A percentile compares a stretch with the other conserved stretches of the same genome.
Conservation (phyloP, 2,113 vertebrate genomes). For the Dendropsophus ebraccatus region DNA sequence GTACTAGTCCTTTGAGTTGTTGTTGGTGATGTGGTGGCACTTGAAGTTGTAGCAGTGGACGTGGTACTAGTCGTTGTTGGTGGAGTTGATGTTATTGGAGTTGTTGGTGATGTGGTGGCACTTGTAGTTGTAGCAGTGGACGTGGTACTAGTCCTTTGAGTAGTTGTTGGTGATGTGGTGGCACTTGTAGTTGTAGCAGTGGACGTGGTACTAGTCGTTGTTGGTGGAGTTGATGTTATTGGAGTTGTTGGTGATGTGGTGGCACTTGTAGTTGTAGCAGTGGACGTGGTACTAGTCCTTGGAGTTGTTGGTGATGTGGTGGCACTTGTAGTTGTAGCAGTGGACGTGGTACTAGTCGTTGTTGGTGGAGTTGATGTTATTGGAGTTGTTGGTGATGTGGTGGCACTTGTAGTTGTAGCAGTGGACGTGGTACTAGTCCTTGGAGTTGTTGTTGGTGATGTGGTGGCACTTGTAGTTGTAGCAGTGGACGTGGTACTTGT, state of each 20-base stretch:
- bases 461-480: neutral
- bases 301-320: neutral
- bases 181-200: neutral
- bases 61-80: neutral
- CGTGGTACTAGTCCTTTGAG: no score
- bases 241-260: neutral
- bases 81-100: neutral
- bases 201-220: no score
- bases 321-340: neutral
- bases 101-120: neutral
- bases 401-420: neutral
- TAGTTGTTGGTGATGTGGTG: neutral
- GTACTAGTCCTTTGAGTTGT: no score
- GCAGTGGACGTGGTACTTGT: neutral
- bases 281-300: no score
- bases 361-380: neutral
- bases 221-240: neutral
- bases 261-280: neutral
- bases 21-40: neutral
- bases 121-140: neutral
- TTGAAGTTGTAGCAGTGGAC: neutral
- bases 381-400: neutral
- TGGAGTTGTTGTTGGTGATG: neutral
- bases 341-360: neutral
- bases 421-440: no score